Evolutionary conservation across 1,140 invertebrate genomes (phyloP).

Genomic region (Drosophila parvula): DNA sequence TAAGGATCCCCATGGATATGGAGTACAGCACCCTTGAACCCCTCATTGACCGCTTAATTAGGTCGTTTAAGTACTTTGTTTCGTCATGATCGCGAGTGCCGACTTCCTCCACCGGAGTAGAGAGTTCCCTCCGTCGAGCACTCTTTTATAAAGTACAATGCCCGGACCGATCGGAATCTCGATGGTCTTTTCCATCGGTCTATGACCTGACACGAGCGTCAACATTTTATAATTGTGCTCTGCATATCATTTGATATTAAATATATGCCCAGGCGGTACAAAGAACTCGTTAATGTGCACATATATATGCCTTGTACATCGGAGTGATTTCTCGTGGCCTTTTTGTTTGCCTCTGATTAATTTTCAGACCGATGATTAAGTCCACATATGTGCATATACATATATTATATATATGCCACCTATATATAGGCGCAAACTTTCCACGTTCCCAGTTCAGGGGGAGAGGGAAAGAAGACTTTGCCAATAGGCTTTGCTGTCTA

Average conservation of each 20-base stretch:
- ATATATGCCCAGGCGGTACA: constrained; percentile 22
- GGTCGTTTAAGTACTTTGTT: constrained; percentile 68
- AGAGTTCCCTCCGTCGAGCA: not conserved
- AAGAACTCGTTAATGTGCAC: constrained; percentile 27
- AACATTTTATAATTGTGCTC: constrained; percentile 68
- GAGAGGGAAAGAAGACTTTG: not conserved
- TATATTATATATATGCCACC: not conserved
- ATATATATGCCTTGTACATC: constrained; percentile 1
- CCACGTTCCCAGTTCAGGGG: not conserved
- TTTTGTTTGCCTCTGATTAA: constrained; percentile 41
- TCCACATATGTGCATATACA: not conserved
- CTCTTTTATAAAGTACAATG: constrained; percentile 51
- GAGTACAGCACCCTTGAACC: constrained; percentile 65
- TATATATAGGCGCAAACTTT: constrained; percentile 40
- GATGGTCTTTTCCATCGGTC: constrained; percentile 47
- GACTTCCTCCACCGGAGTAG: constrained; percentile 13
- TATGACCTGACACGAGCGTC: constrained; percentile 61
- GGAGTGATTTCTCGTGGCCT: constrained; percentile 20
- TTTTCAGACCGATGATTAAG: constrained; percentile 59
- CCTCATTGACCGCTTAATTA: constrained; percentile 73
- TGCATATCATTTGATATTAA: constrained; percentile 76
- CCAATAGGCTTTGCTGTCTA: constrained; percentile 31
- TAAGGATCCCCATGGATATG: constrained; percentile 26
- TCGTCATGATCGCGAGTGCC: constrained; percentile 47
- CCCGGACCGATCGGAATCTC: constrained; percentile 41